Conservation (phyloP, 2,888 invertebrate species). For the Torymus tubicola region DNA sequence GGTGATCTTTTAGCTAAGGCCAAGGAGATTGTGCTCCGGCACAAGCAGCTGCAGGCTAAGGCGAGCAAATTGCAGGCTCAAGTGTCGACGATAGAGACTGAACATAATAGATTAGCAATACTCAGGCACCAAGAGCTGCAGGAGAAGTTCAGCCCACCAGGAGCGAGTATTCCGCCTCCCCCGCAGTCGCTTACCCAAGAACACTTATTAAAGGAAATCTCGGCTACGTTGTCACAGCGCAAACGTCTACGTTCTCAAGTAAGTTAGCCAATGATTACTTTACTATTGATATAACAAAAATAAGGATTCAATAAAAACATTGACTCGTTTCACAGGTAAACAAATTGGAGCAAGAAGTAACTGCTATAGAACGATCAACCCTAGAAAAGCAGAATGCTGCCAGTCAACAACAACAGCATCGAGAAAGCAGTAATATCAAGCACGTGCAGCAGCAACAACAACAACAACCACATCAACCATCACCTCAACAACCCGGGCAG, state of each 20-base stretch:
- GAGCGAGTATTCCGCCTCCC: conserved; percentile 78
- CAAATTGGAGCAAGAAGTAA: conserved; percentile 87
- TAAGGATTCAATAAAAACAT: background rate
- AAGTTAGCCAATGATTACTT: background rate
- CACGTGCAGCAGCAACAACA: conserved; percentile 33
- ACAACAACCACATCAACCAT: conserved; percentile 64
- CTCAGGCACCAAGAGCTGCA: conserved; percentile 87
- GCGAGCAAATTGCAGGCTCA: conserved; percentile 91
- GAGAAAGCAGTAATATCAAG: conserved; percentile 52
- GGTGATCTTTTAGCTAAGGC: conserved; percentile 91
- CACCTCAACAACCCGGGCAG: conserved; percentile 58
- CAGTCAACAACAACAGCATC: conserved; percentile 68
- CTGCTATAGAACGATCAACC: conserved; percentile 84
- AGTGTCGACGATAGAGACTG: conserved; percentile 85
- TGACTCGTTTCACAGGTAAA: conserved; percentile 75
- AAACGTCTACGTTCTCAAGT: conserved; percentile 90
- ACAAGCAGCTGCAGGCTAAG: conserved; percentile 94
- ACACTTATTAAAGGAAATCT: conserved; percentile 90
- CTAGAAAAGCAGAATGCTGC: conserved; percentile 81
- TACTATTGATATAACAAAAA: background rate
- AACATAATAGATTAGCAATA: conserved; percentile 85
- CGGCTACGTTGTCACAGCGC: conserved; percentile 88
- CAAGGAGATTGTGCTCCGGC: conserved; percentile 93
- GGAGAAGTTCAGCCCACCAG: conserved; percentile 80
- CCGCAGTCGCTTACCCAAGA: conserved; percentile 84